Percentiles rank a stretch among this genome's conserved stretches.
Conservation (phyloP, 1,140 invertebrate genomes). For the Aradophagus sp. region DNA sequence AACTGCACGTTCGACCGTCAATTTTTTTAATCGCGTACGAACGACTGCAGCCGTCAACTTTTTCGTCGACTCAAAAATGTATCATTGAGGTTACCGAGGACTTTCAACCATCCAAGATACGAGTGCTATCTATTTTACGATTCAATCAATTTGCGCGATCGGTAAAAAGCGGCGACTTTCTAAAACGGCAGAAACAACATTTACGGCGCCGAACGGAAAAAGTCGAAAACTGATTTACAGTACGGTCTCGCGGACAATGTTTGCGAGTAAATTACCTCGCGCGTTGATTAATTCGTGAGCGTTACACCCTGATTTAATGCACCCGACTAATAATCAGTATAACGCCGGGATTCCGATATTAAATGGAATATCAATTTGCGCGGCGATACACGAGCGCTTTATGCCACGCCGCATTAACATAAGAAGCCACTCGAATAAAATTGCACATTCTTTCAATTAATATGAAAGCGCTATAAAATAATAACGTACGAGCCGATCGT, state of each 20-base stretch:
- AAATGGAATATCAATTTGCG: conserved; percentile 36
- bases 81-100: too few relatives aligned
- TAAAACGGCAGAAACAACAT: too few relatives aligned
- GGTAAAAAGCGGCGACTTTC: too few relatives aligned
- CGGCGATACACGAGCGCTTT: conserved; percentile 15
- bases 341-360: conserved; percentile 16
- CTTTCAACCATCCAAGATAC: too few relatives aligned
- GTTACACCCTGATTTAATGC: conserved; percentile 1
- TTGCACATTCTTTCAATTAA: conserved; percentile 45
- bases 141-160: too few relatives aligned
- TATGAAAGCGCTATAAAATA: conserved; percentile 52
- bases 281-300: conserved; percentile 18
- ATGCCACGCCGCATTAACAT: conserved; percentile 39
- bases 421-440: conserved; percentile 29
- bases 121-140: too few relatives aligned
- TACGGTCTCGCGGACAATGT: conserved; percentile 5
- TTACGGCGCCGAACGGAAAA: background rate
- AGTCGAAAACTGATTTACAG: conserved; percentile 12
- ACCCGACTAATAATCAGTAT: conserved; percentile 14
- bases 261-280: background rate
- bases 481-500: conserved; percentile 34
- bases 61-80: too few relatives aligned
- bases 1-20: too few relatives aligned
- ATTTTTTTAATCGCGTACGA: too few relatives aligned
- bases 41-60: too few relatives aligned